A percentile compares a stretch with the other conserved stretches of the same genome.
These are phyloP conservation scores for Clarias fuscus DNA, from an alignment of 2,797 vertebrate species.

Conservation along the genomic window DNA sequence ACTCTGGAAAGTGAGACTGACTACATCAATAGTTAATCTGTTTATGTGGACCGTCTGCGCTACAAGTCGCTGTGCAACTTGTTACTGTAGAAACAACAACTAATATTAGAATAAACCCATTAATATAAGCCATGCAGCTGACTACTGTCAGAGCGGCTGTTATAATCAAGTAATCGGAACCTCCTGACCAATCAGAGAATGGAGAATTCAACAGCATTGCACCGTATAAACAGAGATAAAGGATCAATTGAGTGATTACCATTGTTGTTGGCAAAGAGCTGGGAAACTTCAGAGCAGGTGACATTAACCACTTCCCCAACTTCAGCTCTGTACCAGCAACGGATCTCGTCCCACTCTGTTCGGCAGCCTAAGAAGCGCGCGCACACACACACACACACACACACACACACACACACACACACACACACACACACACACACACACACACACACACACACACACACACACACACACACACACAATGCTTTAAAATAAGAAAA, in stretches of 20 bases:
- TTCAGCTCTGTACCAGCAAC: constrained; percentile 70
- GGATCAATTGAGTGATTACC: constrained; percentile 61
- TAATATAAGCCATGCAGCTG: background rate
- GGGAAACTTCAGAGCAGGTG: constrained; percentile 70
- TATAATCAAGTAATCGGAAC: background rate
- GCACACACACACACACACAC: background rate
- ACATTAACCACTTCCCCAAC: constrained; percentile 71
- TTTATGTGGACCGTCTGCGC: background rate
- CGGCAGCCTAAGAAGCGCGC: constrained; percentile 65
- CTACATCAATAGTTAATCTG: background rate
- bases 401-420: background rate
- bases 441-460: background rate
- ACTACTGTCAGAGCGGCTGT: background rate
- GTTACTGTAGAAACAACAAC: background rate
- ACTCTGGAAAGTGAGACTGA: background rate
- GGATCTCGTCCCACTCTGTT: constrained; percentile 69
- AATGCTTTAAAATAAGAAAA: background rate
- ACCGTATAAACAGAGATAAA: constrained; percentile 1
- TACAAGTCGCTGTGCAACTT: background rate
- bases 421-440: background rate
- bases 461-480: background rate
- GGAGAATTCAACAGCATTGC: background rate
- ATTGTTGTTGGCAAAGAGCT: constrained; percentile 69
- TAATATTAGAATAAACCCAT: background rate
- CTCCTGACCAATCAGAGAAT: constrained; percentile 2